Evolutionary conservation across 2,797 vertebrate species (phyloP).

Genomic region (Eutrigla gurnardus): DNA sequence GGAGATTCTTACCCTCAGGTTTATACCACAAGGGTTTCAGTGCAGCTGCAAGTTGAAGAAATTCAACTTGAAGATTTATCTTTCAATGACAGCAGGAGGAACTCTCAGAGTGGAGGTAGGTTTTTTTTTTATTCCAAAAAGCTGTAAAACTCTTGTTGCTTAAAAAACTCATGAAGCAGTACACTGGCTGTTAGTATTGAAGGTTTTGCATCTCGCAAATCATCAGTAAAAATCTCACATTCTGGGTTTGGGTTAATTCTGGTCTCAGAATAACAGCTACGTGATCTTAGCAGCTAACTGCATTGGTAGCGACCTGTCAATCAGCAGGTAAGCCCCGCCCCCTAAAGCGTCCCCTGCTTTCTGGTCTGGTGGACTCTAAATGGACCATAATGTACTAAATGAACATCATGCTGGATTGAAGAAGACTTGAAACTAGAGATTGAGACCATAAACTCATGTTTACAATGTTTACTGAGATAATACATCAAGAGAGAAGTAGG

Average conservation of each 20-base stretch:
- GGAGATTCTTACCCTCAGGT: background rate
- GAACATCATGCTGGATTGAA: too few relatives aligned
- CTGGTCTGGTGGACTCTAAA: too few relatives aligned
- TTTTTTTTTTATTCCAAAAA: background rate
- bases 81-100: slow-evolving; percentile 17
- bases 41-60: slow-evolving; percentile 25
- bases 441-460: too few relatives aligned
- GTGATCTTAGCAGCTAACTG: too few relatives aligned
- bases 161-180: background rate
- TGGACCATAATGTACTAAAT: too few relatives aligned
- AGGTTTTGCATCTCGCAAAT: background rate
- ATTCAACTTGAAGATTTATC: slow-evolving; percentile 13
- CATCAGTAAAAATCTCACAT: slow-evolving; percentile 2
- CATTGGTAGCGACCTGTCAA: too few relatives aligned
- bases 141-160: background rate
- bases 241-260: background rate
- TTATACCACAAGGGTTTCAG: slow-evolving; percentile 7
- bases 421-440: too few relatives aligned
- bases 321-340: too few relatives aligned
- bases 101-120: background rate
- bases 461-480: too few relatives aligned
- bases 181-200: background rate
- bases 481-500: too few relatives aligned
- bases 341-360: too few relatives aligned
- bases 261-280: background rate